phyloP scores from a whole-genome alignment of 1,140 invertebrate species.

The Lepidurus couesii region DNA sequence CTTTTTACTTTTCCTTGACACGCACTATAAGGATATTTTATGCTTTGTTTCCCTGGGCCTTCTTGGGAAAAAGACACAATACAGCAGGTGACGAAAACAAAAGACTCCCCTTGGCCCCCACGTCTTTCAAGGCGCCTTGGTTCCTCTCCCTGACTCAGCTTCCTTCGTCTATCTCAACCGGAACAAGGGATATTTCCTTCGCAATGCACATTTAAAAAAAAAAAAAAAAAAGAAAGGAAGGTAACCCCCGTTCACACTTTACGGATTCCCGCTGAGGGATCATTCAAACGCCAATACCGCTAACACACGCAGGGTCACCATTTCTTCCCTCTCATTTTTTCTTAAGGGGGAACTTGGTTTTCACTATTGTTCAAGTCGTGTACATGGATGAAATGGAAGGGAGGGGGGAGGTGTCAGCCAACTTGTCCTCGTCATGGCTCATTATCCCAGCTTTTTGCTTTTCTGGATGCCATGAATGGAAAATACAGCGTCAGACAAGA shows the following conservation, averaged over 20 bases:
- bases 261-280: neutral
- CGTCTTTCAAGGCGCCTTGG: neutral
- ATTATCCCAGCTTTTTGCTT: neutral
- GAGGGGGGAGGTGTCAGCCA: neutral
- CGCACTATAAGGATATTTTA: neutral
- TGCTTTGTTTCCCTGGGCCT: neutral
- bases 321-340: neutral
- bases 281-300: constrained; percentile 6
- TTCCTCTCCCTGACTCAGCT: constrained; percentile 4
- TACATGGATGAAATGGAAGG: neutral
- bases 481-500: constrained; percentile 1
- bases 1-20: neutral
- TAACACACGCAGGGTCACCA: neutral
- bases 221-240: neutral
- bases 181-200: neutral
- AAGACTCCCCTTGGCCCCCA: neutral
- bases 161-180: neutral
- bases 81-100: constrained; percentile 21
- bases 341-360: neutral
- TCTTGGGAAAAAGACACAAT: neutral
- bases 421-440: constrained; percentile 13
- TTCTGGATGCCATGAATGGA: constrained; percentile 2
- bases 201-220: neutral
- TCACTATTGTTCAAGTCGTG: neutral
- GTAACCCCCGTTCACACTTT: neutral